Conservation (phyloP, 2,888 invertebrate species). For the Electrophaes corylata region DNA sequence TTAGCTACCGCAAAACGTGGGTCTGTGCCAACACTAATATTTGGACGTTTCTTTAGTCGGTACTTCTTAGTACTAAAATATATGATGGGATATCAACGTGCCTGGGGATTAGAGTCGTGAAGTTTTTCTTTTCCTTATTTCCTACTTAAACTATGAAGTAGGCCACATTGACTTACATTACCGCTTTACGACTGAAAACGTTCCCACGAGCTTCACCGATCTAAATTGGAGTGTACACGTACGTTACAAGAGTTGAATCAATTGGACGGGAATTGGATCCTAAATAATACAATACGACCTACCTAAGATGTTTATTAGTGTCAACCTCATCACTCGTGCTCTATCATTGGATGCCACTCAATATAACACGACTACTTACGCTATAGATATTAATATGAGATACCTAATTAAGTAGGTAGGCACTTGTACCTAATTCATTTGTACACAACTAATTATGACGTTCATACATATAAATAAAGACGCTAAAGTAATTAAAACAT, state of each 20-base stretch:
- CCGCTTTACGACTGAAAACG: not conserved
- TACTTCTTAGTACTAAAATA: too few relatives aligned
- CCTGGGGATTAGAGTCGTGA: too few relatives aligned
- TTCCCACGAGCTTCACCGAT: conserved; percentile 3
- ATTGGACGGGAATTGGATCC: conserved; percentile 11
- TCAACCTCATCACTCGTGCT: not conserved
- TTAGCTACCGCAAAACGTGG: too few relatives aligned
- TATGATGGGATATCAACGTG: too few relatives aligned
- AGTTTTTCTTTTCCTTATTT: too few relatives aligned
- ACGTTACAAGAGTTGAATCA: conserved; percentile 3
- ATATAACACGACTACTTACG: not conserved
- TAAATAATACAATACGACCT: conserved; percentile 7
- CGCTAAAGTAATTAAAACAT: conserved; percentile 47
- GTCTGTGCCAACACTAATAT: too few relatives aligned
- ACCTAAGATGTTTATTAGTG: conserved; percentile 1
- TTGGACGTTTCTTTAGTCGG: too few relatives aligned
- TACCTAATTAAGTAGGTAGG: not conserved
- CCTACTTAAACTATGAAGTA: too few relatives aligned
- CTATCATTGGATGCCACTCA: not conserved
- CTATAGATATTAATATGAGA: conserved; percentile 3
- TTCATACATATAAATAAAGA: conserved; percentile 9
- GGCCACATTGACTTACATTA: too few relatives aligned
- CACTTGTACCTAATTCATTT: not conserved
- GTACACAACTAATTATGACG: conserved; percentile 28
- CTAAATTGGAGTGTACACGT: conserved; percentile 16